phyloP scores from a whole-genome alignment of 2,113 vertebrate genomes.

The Vicugna pacos region DNA sequence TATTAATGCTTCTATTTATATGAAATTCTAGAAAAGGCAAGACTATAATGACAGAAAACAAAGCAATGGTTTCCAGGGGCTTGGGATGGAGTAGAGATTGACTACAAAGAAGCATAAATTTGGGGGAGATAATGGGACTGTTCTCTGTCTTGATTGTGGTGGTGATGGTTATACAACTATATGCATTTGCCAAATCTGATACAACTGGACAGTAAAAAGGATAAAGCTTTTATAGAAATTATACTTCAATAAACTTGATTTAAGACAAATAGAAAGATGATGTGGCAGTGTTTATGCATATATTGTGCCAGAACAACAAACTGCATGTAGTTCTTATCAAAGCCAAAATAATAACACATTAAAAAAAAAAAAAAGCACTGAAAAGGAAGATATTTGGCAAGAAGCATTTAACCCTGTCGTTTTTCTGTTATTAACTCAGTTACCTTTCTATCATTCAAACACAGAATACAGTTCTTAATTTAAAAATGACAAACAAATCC shows the following conservation, averaged over 20 bases:
- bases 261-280: not conserved
- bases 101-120: not conserved
- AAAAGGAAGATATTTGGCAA: not conserved
- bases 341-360: conserved; percentile 5
- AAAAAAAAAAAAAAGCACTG: not conserved
- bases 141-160: not conserved
- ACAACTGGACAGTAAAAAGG: not conserved
- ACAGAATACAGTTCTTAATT: not conserved
- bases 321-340: not conserved
- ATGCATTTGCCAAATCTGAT: conserved; percentile 27
- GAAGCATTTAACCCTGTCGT: not conserved
- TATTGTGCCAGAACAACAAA: not conserved
- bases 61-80: not conserved
- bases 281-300: not conserved
- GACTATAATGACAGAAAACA: not conserved
- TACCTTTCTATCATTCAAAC: not conserved
- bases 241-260: not conserved
- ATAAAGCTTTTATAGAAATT: not conserved
- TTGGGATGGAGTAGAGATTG: not conserved
- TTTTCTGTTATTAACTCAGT: not conserved
- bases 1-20: conserved; percentile 3
- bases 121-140: not conserved
- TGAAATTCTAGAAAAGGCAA: conserved; percentile 31
- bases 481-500: conserved; percentile 12
- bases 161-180: not conserved